Conservation (phyloP, 2,797 vertebrate genomes). For the Syngnathus rostellatus region DNA sequence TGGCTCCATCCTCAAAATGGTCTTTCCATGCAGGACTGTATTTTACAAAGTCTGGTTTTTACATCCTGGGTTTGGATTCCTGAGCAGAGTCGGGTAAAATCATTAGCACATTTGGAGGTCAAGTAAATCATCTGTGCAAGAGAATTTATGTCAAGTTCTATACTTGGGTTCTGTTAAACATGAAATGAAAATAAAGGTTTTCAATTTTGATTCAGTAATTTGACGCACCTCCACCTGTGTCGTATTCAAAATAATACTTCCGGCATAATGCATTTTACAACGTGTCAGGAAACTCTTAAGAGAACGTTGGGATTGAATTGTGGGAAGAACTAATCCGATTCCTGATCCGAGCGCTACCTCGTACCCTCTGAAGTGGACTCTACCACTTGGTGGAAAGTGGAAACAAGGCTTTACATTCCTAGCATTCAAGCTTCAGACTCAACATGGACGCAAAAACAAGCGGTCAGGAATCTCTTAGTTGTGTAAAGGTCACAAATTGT, state of each 20-base stretch:
- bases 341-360: not conserved
- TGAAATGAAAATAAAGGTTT: not conserved
- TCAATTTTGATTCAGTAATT: not conserved
- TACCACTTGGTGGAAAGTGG: slow-evolving; percentile 3
- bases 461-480: not conserved
- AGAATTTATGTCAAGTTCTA: not conserved
- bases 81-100: slow-evolving; percentile 38
- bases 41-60: slow-evolving; percentile 38
- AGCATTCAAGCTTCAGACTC: not conserved
- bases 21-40: slow-evolving; percentile 40
- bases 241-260: not conserved
- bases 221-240: not conserved
- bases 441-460: not conserved
- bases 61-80: slow-evolving; percentile 24
- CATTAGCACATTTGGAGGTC: slow-evolving; percentile 21
- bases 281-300: too few species aligned
- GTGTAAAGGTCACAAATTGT: not conserved
- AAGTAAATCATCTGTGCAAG: slow-evolving; percentile 26
- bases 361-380: not conserved
- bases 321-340: not conserved
- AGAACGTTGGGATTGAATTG: too few species aligned
- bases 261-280: not conserved
- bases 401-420: slow-evolving; percentile 11
- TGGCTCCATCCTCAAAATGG: slow-evolving; percentile 25
- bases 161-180: not conserved